A percentile compares a stretch with the other conserved stretches of the same genome.
These are phyloP conservation scores for Globodera ellingtonae DNA, from an alignment of 1,140 invertebrate genomes.

Conservation along the genomic window DNA sequence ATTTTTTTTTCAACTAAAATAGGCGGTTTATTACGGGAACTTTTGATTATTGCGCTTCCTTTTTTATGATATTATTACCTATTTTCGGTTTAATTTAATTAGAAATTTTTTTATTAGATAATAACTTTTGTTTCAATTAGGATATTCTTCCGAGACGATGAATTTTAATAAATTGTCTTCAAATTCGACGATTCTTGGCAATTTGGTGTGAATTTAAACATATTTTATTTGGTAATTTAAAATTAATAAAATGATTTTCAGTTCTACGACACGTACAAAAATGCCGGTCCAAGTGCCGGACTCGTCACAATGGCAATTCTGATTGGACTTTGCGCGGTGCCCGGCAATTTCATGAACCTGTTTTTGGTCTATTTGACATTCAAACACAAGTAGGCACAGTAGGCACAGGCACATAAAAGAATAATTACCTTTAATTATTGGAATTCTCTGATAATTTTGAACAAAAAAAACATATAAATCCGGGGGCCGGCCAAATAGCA, in stretches of 20 bases:
- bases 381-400: conserved; percentile 26
- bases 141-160: not conserved
- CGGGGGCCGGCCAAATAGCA: too few relatives aligned
- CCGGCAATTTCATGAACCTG: conserved; percentile 23
- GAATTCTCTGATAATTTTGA: too few relatives aligned
- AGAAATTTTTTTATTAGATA: too few relatives aligned
- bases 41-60: too few relatives aligned
- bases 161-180: conserved; percentile 3
- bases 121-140: too few relatives aligned
- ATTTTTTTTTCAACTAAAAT: too few relatives aligned
- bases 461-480: too few relatives aligned
- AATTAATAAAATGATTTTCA: conserved; percentile 4
- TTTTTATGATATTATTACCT: too few relatives aligned
- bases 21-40: too few relatives aligned
- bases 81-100: too few relatives aligned
- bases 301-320: conserved; percentile 20
- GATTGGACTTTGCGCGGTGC: conserved; percentile 15
- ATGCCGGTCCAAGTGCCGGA: conserved; percentile 3
- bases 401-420: too few relatives aligned
- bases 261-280: conserved; percentile 18
- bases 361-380: conserved; percentile 33
- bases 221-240: not conserved
- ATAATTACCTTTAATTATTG: too few relatives aligned
- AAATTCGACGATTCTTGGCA: conserved; percentile 21
- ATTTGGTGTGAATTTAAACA: conserved; percentile 24